Evolutionary conservation across 2,797 vertebrate genomes (phyloP), one percentile per base, ranked within the genome.

Genomic region (Leuciscus waleckii): DNA sequence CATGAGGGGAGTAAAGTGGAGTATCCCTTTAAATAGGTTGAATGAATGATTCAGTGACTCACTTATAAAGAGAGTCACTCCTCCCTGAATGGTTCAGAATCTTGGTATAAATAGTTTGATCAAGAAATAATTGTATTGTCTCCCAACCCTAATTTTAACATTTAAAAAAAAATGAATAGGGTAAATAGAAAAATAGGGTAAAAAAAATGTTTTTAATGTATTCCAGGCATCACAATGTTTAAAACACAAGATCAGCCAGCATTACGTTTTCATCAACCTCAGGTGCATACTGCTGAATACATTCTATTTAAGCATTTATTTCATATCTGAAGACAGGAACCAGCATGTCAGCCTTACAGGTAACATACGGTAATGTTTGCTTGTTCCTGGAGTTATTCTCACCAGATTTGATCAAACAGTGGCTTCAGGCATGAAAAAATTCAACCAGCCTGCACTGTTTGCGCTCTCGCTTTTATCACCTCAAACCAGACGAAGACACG

Each of bases 331-430:
- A 54, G 23, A 69, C 17, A 1, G 29, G 14, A 76, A 65, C 58
- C 86, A 82, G 68, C 61, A 79, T 79, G 78, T 86, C 79, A 77
- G 56, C 29, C 29, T 84, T 61, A 61, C 9, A 70, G 49, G 39
- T 35, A 61, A 21, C 39, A 35, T 32, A 37, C 51, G 5, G 51
- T 68, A 29, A 43, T 21, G 26, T 70, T 68, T 77, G 61, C 7
- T 65, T 56, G 63, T 58, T 84, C 29, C 83, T 70, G 13, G 35
- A 84, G 65, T 78, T 49, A n/a, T 71, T 79, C 37, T 84, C 63
- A 17, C 65, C 37, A 5, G 74, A 35, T 79, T 70, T 71, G 67
- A 79, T 84, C 75, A 61, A 61, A 80, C 82, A 6, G 54, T 17
- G 41, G 49, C 70, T 79, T 58, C 37, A 63, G 43, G 39, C 84